Percentiles rank a stretch among this genome's conserved stretches.
These are phyloP conservation scores for Halocynthia roretzi DNA, from an alignment of 23 tunicate genomes.

Conservation along the genomic window DNA sequence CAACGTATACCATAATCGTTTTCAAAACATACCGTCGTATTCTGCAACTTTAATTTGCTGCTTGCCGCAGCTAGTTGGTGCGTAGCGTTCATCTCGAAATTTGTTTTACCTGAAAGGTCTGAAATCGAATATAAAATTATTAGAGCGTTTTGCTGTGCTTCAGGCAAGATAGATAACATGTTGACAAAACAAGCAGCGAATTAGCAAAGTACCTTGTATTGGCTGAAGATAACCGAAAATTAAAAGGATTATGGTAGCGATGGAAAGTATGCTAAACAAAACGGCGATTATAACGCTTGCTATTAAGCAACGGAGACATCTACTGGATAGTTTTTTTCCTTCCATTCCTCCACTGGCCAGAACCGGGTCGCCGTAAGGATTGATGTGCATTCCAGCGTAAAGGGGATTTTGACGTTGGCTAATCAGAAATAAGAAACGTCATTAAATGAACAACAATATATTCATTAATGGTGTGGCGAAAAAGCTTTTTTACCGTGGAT, in stretches of 20 bases:
- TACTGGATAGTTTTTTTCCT: background rate
- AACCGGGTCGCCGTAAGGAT: slow-evolving; percentile 7
- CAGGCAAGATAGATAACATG: no score
- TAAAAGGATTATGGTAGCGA: background rate
- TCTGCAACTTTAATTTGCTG: no score
- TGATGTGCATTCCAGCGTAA: slow-evolving; percentile 21
- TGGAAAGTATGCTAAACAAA: slow-evolving; percentile 4
- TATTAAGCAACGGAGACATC: slow-evolving; percentile 18
- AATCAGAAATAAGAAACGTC: background rate
- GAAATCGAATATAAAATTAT: no score
- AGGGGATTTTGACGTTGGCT: slow-evolving; percentile 21
- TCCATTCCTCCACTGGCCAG: background rate
- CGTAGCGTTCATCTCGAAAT: no score
- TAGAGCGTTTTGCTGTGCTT: no score
- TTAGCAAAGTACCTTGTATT: background rate
- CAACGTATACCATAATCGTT: no score
- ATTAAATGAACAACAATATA: background rate
- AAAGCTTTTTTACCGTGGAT: slow-evolving; percentile 3
- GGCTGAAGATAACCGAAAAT: slow-evolving; percentile 14
- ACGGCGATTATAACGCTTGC: slow-evolving; percentile 17
- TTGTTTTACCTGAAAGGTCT: no score
- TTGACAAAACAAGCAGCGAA: no score
- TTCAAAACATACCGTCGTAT: no score
- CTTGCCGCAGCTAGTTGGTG: no score
- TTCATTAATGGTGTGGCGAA: background rate